Base-by-base conservation (phyloP, 2,888 invertebrate species). In the Tipula unca region DNA sequence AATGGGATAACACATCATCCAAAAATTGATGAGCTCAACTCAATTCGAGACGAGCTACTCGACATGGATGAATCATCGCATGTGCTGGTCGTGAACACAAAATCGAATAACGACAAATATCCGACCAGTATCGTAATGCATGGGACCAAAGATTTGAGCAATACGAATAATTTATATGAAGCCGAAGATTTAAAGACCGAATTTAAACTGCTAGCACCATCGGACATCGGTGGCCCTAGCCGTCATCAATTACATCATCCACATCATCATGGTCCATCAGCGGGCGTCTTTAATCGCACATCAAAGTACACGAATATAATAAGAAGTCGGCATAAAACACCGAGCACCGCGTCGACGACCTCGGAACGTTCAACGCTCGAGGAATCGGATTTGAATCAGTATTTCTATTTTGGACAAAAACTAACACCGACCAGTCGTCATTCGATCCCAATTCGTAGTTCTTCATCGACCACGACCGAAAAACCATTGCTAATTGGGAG, bases 371-470 rank as follows among this genome's bases (percentile, higher is more conserved):
- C 83, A 29, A 39, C 89, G 29, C 86, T 88, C 6, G 88, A 89
- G n/a, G 90, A 89, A 82, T 88, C 89, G 82, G 94, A 94, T 88
- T 92, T 94, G 91, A 93, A 93, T 85, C 94, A 95, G 13, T 95
- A 95, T 89, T 91, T 94, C 86, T 94, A 92, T 88, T 95, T 95
- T 88, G 95, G 95, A 0, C 93, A 94, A 88, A 95, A 95, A 89
- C 88, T 93, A 69, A 91, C 91, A 0, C 91, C 91, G 0, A 91
- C 91, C 0, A 91, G 91, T 0, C 89, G 91, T 0, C 89, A 89
- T 84, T 91, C 88, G 25, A 89, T 20, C 92, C 92, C 89, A 69
- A 87, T 87, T 0, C 88, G 89, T 1, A 88, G 88, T 17, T 17
- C 85, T 29, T 48, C 48, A 32, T 69, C 92, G 48, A 82, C 86